Conservation (phyloP, 2,888 invertebrate species). For the Cephus rjabovi region DNA sequence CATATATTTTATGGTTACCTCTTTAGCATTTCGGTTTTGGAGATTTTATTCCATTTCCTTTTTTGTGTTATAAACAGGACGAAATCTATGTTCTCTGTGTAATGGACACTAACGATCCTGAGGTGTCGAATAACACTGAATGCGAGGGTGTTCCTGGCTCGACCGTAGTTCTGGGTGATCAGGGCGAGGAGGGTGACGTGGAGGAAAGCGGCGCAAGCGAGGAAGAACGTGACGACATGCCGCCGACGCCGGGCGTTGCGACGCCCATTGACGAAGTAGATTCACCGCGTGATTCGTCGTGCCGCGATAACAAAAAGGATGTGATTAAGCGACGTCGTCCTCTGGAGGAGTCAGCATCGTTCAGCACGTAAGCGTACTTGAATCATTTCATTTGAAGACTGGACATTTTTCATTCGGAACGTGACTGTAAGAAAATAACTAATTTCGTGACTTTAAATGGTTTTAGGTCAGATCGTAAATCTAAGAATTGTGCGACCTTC, state of each 20-base stretch:
- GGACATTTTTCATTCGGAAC: not conserved
- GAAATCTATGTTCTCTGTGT: constrained; percentile 62
- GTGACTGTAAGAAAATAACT: not conserved
- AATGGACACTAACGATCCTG: constrained; percentile 51
- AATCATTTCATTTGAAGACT: constrained; percentile 1
- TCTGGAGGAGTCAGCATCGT: constrained; percentile 49
- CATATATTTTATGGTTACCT: no score
- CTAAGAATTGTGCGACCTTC: constrained; percentile 85
- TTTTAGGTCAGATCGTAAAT: constrained; percentile 77
- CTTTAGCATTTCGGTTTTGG: no score
- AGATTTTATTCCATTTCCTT: not conserved
- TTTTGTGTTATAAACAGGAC: constrained; percentile 46
- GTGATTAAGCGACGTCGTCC: constrained; percentile 41
- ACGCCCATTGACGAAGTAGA: no score
- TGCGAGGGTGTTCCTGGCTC: constrained; percentile 27
- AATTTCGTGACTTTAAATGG: not conserved
- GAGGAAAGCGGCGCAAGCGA: constrained; percentile 53
- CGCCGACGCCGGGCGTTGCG: constrained; percentile 56
- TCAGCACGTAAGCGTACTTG: constrained; percentile 51
- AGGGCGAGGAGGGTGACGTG: constrained; percentile 56
- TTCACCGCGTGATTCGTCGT: not conserved
- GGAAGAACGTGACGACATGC: constrained; percentile 50
- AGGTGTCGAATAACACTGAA: constrained; percentile 29
- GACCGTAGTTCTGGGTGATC: constrained; percentile 40
- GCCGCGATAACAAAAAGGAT: constrained; percentile 38